Evolutionary conservation across 2,888 invertebrate species (phyloP), one percentile per base, ranked within the genome.

Genomic region (Ennomos erosarius): DNA sequence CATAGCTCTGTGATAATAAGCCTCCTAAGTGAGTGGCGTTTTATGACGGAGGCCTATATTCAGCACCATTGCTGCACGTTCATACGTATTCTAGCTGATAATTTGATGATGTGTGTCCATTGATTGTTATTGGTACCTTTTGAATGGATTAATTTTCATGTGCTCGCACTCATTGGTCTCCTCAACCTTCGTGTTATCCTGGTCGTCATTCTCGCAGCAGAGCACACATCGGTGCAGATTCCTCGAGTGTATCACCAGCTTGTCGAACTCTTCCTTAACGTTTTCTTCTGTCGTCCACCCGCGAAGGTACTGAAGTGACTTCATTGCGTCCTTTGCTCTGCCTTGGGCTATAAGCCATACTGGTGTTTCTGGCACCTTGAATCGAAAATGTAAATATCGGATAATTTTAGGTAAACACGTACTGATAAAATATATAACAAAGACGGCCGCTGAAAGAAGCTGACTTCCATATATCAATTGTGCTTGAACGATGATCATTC

Each of bases 311-410:
- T 93, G 88, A 0, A 94, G 77, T 0, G 94, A 90, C 62, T 87
- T 87, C 6, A 92, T 69, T 0, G 94, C 94, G 8, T 94, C 93
- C 33, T 91, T 87, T 36, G 88, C 85, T 42, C 88, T 81, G 1
- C 92, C 89, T 68, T 87, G 88, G 0, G 92, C 87, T 50, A 94
- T 65, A 2, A 94, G 75, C 94, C 94, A 94, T 12, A 93, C 84
- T 33, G 94, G 94, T 0, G 93, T 93, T 75, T 94, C 94, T 9
- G 94, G 94, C 0, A 93, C 88, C 93, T 93, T 57, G 10, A 62
- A 16, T 16, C 16, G n/a, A 37, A 10, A 37, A 26, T 43, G 26
- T 26, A 26, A 16, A 3, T 26, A 26, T 16, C 1, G 16, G 3
- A 16, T 3, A 1, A 16, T 26, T 26, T 26, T 6, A 26, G 6